Evolutionary conservation across 2,797 vertebrate genomes (phyloP), one percentile per base, ranked within the genome.

Genomic region (Ambastaia sidthimunki): DNA sequence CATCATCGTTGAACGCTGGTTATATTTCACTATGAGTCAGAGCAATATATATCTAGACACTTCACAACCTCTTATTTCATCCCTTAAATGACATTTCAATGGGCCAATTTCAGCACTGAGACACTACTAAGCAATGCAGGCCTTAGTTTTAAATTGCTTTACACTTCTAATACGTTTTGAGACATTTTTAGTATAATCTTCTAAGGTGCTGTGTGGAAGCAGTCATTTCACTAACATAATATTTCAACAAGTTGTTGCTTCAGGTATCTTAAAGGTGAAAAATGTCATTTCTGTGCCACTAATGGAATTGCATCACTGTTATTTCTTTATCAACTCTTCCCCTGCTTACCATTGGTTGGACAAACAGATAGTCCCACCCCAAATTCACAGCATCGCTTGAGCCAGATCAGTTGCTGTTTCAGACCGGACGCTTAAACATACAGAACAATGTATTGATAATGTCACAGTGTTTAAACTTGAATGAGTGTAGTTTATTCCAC

Each of bases 11-110:
- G 71, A 80, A 76, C 62, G 37, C 6, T 71, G 71, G 67, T 71
- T 78, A 54, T 68, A 28, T 52, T 70, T 81, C 62, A 76, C 66
- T 67, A 69, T 65, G 73, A 77, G 50, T 54, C 69, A 76, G 68
- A 62, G 62, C 19, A 41, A 70, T 48, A 28, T 65, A 60, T 65
- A 74, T 71, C 79, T 77, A 78, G 48, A 55, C 5, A 18, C 50
- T 82, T 47, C 57, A 85, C 54, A 80, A 34, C 31, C 59, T 60
- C 23, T 68, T 50, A 74, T 50, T 74, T 76, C 55, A 69, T 71
- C 23, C 18, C 70, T 7, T 37, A 80, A 73, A 74, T 83, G 37
- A 81, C 69, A 86, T 86, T 84, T 82, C 73, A 80, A 50, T 85
- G 66, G 72, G 74, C 54, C 70, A 18, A 37, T 48, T 48, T 71